Base-by-base conservation (phyloP, 2,797 vertebrate genomes). In the Nannoperca obscura region DNA sequence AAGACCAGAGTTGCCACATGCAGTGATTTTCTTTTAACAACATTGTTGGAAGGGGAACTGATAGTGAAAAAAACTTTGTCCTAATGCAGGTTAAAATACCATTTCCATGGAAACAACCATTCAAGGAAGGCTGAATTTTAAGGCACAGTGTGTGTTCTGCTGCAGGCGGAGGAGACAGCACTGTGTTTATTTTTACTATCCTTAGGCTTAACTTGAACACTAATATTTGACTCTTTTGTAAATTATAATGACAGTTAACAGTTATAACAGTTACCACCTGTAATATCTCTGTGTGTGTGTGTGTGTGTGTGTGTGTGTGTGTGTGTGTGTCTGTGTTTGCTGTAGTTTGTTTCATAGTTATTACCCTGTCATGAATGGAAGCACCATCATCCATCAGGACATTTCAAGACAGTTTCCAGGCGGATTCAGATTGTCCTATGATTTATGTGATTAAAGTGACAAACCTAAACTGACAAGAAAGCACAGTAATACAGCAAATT, bases 331-430 rank as follows among this genome's bases (percentile, higher is more conserved):
- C 22, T 55, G 30, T 74, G 50, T 65, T 62, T 49, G 63, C 36
- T 63, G 7, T 75, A 54, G 58, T 82, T 61, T 81, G 52, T 76
- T 74, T 74, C 0, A 2, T 63, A 77, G 73, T 80, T 83, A 87
- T 83, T 85, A 73, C 47, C 36, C 64, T 86, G 85, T 86, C 88
- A 80, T 34, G n/a, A 9, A 65, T 79, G 38, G 82, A 81, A 88
- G 61, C 81, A 55, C 74, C 52, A 7, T 76, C 80, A 88, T 92
- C 90, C 84, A 89, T 93, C 89, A 87, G 62, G 69, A 79, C 62
- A 84, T 74, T 79, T 79, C 53, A 53, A 74, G 75, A 81, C 71
- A 52, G 81, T 86, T 84, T 69, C 32, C 47, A 60, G 71, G 52
- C 64, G 65, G 84, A 79, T 80, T 84, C 83, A 65, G 63, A 72